These are phyloP conservation scores for Lathronympha strigana DNA, from an alignment of 2,888 invertebrate genomes.

Conservation along the genomic window DNA sequence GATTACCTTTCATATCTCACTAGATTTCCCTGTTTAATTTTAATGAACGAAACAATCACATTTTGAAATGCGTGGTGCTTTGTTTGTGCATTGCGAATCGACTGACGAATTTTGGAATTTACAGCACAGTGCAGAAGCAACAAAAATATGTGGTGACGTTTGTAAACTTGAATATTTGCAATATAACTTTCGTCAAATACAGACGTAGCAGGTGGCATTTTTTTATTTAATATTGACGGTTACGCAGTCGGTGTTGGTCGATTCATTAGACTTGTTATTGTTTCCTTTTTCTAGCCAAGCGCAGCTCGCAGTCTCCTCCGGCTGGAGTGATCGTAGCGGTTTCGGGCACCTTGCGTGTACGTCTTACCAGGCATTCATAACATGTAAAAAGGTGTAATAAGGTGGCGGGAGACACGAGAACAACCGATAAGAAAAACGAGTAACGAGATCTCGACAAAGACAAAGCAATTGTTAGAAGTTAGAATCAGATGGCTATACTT, in stretches of 20 bases:
- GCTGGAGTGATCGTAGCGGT: background rate
- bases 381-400: background rate
- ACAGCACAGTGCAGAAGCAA: background rate
- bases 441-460: no score
- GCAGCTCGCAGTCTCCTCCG: background rate
- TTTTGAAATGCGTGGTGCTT: background rate
- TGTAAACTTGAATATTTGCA: no score
- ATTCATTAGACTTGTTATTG: background rate
- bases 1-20: constrained; percentile 2
- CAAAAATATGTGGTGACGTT: background rate
- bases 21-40: background rate
- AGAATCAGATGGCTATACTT: background rate
- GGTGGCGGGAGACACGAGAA: background rate
- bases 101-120: background rate
- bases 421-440: no score
- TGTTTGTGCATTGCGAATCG: background rate
- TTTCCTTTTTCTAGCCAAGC: background rate
- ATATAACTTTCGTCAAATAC: background rate
- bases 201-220: background rate
- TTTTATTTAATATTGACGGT: background rate
- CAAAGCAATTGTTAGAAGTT: background rate
- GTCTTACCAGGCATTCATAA: constrained; percentile 12
- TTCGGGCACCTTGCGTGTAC: constrained; percentile 15
- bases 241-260: background rate
- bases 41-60: background rate